Base-by-base conservation (phyloP, 2,797 vertebrate species). In the Alosa sapidissima region DNA sequence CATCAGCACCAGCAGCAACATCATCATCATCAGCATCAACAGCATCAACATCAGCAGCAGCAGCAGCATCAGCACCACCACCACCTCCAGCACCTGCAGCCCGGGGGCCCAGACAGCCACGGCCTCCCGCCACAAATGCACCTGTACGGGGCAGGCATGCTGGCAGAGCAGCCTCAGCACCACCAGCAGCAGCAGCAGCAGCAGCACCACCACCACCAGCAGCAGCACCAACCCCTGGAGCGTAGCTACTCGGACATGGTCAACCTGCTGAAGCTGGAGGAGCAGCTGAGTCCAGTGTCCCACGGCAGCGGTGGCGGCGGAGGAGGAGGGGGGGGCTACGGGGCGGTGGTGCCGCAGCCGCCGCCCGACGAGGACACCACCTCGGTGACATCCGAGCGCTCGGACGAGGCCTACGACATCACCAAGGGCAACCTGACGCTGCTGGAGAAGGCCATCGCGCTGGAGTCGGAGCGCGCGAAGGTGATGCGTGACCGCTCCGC, bases 371-470 rank as follows among this genome's bases (percentile, higher is more conserved):
- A 99, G 86, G 98, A 99, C 91, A 97, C 97, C 88, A 96, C 97
- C 83, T 99, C 98, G 0, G 93, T 98, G 91, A 95, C 95, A 90
- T 99, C 98, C 1, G 98, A 99, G 92, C 95, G 96, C 89, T 99
- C 98, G 0, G 98, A 99, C 92, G 98, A 99, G 92, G 97, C 97
- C 86, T 99, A 98, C 49, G 98, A 99, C 94, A 98, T 99, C 97
- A 97, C 97, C 91, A 99, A 99, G 94, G 98, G 98, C 78, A 99
- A 99, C 92, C 95, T 99, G 93, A 96, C 97, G 6, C 96, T 99
- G 86, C 96, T 99, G 92, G 98, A 99, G 95, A 99, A 99, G 93
- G 98, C 98, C 92, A 99, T 99, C 84, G 98, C 98, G 81, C 93
- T 99, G 93, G 98, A 99, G 87, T 97, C 97, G 0, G 97, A 99